Evolutionary conservation across 2,113 vertebrate species (phyloP), one percentile per base, ranked within the genome.

Genomic region (Zonotrichia leucophrys): DNA sequence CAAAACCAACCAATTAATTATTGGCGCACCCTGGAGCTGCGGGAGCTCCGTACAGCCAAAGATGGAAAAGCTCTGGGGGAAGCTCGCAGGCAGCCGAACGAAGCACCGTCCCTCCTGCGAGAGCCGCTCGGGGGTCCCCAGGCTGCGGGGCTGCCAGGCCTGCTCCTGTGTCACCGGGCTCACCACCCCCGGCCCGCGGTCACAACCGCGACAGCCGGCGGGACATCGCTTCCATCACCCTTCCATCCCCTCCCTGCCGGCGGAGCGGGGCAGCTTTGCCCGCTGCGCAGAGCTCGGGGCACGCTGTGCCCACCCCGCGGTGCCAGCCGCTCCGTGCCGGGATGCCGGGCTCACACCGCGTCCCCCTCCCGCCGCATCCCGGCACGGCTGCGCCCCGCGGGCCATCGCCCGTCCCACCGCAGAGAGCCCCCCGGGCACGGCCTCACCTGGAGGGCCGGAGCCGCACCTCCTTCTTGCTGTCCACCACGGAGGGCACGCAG

Each of bases 401-500:
- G 20, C 62, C 63, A 10, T 4, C 35, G 18, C 63, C 74, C 73
- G 73, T 75, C 73, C 77, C 37, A 37, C 63, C 55, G 42, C 74
- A 20, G 6, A 12, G 41, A 62, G 13, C 28, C 2, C 46, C 11
- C 8, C 5, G 12, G 19, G 20, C 46, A 22, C 33, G 11, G 44
- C 92, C 98, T 97, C 96, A 99, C 99, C 99, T 99, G 94, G 98
- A 98, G 28, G 98, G 97, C 59, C 97, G 96, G 39, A 96, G 97
- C 60, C 91, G 95, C 91, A 97, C 92, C 92, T 98, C 98, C 92
- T 97, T 97, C 72, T 96, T 97, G 50, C 97, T 98, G 97, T 98
- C 98, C 98, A 99, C 99, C 80, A 98, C 97, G 7, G 98, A 95
- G 8, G 99, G 99, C 47, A 99, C 99, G 92, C 99, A 99, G 98